A percentile compares a stretch with the other conserved stretches of the same genome.
phyloP scores from a whole-genome alignment of 2,888 invertebrate species.

The Phortica magna region DNA sequence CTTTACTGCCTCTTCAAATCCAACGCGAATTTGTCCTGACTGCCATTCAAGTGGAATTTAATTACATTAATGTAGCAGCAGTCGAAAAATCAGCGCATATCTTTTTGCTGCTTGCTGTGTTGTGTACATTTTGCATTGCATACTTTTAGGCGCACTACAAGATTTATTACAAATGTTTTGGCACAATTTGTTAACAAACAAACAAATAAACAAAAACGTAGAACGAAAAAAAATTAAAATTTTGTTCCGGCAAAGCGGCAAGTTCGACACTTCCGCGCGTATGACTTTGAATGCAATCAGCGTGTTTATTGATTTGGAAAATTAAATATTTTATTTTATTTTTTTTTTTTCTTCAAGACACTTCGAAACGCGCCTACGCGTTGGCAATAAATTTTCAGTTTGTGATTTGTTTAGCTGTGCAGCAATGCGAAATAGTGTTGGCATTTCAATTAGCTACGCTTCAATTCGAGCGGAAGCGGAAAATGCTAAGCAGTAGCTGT shows the following conservation, averaged over 20 bases:
- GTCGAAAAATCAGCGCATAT: slow-evolving; percentile 13
- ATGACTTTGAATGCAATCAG: slow-evolving; percentile 66
- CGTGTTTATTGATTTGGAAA: slow-evolving; percentile 71
- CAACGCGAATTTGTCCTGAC: background rate
- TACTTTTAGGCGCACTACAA: slow-evolving; percentile 49
- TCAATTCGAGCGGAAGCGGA: background rate
- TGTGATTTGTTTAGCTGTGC: background rate
- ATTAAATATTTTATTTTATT: slow-evolving; percentile 62
- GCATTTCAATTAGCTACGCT: slow-evolving; percentile 9
- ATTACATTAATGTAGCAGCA: slow-evolving; percentile 30
- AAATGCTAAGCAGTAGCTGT: background rate
- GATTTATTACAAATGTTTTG: slow-evolving; percentile 44
- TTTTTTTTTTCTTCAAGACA: background rate
- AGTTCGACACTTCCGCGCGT: slow-evolving; percentile 27
- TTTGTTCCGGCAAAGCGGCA: background rate
- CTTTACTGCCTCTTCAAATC: background rate
- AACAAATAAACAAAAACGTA: slow-evolving; percentile 26
- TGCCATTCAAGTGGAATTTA: slow-evolving; percentile 38
- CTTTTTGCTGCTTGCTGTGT: slow-evolving; percentile 3
- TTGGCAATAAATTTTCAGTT: slow-evolving; percentile 14
- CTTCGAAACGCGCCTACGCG: slow-evolving; percentile 14
- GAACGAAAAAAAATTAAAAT: slow-evolving; percentile 1
- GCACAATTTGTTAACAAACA: slow-evolving; percentile 29
- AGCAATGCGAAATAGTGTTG: slow-evolving; percentile 22
- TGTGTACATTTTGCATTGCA: slow-evolving; percentile 61